Base-by-base conservation (phyloP, 2,888 invertebrate genomes). In the Leptopilina drosophilae region DNA sequence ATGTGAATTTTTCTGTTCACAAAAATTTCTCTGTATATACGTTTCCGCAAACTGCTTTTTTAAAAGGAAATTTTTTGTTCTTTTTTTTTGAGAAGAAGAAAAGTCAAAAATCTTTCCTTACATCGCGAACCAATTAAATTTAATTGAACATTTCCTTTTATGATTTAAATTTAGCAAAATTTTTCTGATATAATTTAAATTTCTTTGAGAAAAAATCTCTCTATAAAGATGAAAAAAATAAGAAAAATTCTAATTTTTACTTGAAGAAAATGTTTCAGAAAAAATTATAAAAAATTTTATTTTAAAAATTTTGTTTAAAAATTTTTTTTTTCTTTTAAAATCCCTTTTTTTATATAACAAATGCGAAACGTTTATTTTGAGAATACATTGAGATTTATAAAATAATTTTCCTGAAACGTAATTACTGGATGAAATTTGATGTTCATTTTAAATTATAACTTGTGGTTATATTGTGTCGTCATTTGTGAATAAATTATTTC, bases 401-500 rank as follows among this genome's bases (percentile, higher is more conserved):
- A 73, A 26, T 59, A 33, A 33, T 33, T 73, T 49, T 42, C 33
- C 9, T 9, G n/a, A 56, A 73, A 73, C 56, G 56, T 73, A 73
- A 73, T 73, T 73, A 56, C 73, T 73, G 40, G 9, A 73, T 59
- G n/a, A 73, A 73, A 73, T 73, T 56, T 7, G 73, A 1, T 73
- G 53, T 73, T 33, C 73, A 73, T 73, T 73, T 73, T 53, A 33
- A 73, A 33, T 40, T 56, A 40, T 56, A 33, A 56, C 40, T 73
- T 33, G 73, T 56, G 56, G 49, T 73, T 73, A 73, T 73, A 42
- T 42, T 42, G 42, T 73, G 56, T 73, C 56, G 12, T 42, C 42
- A 56, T 56, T 73, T 11, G 33, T 56, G 56, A 73, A 73, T 73
- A 73, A 73, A 73, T 73, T 73, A 73, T 56, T 73, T 73, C 56